Conservation (phyloP, 2,888 invertebrate species). For the Caenorhabditis plicata region DNA sequence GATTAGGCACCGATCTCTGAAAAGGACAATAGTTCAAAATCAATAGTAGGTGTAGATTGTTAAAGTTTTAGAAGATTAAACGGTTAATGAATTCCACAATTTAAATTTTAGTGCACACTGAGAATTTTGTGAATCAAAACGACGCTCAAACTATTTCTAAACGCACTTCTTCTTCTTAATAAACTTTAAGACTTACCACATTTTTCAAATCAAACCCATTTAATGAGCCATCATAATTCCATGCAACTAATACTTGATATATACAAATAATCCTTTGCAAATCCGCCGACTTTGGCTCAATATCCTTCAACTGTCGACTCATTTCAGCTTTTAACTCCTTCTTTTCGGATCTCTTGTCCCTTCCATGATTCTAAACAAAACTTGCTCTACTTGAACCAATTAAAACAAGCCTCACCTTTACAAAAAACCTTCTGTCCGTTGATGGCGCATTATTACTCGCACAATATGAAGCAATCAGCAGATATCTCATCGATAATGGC, state of each 20-base stretch:
- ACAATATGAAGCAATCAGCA: slow-evolving; percentile 24
- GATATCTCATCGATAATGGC: slow-evolving; percentile 29
- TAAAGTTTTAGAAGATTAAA: too few relatives aligned
- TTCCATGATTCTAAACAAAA: slow-evolving; percentile 31
- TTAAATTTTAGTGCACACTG: too few relatives aligned
- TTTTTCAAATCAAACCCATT: slow-evolving; percentile 23
- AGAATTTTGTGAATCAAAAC: too few relatives aligned
- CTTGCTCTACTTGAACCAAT: too few relatives aligned
- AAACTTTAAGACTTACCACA: slow-evolving; percentile 9
- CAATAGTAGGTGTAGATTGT: too few relatives aligned
- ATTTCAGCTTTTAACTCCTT: slow-evolving; percentile 19
- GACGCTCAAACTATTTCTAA: too few relatives aligned
- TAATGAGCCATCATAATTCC: slow-evolving; percentile 1
- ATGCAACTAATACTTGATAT: slow-evolving; percentile 13
- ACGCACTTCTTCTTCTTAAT: too few relatives aligned
- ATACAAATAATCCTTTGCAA: slow-evolving; percentile 28
- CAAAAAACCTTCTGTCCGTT: slow-evolving; percentile 23
- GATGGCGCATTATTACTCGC: slow-evolving; percentile 25
- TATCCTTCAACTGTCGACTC: slow-evolving; percentile 15
- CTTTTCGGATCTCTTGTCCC: slow-evolving; percentile 27
- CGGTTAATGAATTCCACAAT: too few relatives aligned
- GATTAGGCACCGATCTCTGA: too few relatives aligned
- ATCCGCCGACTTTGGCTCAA: slow-evolving; percentile 25
- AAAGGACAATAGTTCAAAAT: too few relatives aligned
- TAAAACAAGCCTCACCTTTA: slow-evolving; percentile 25